These are phyloP conservation scores for Tinamus major DNA, from an alignment of 2,797 vertebrate genomes.

Conservation along the genomic window DNA sequence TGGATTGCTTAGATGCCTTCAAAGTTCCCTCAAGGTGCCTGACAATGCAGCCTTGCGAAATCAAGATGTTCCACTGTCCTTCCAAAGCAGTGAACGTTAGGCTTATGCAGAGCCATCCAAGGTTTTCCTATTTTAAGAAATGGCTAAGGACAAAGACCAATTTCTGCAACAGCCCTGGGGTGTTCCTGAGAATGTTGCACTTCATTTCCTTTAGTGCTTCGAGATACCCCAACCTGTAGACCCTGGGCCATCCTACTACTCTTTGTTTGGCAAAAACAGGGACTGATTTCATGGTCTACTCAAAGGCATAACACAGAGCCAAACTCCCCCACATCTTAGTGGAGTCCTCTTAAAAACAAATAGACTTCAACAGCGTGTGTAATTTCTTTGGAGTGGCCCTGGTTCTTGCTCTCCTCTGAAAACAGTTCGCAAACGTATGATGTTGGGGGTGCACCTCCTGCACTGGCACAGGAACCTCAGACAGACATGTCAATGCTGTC, in stretches of 20 bases:
- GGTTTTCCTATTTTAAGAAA: neutral
- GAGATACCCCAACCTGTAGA: neutral
- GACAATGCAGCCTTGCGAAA: neutral
- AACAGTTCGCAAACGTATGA: neutral
- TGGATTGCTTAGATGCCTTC: neutral
- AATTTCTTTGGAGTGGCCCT: neutral
- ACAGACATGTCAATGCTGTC: neutral
- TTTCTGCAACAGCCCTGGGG: neutral
- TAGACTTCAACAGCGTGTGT: too few species aligned
- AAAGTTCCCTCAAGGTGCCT: neutral
- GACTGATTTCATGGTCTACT: neutral
- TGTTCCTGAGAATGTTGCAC: neutral
- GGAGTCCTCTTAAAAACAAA: neutral
- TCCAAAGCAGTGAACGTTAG: neutral
- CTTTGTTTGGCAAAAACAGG: fast-evolving
- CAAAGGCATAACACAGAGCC: neutral
- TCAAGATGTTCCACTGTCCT: neutral
- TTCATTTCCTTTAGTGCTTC: neutral
- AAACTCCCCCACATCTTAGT: neutral
- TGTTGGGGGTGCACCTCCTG: neutral
- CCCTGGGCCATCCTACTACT: neutral
- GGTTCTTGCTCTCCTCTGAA: neutral
- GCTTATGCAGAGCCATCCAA: neutral
- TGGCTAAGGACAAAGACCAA: neutral
- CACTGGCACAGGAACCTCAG: neutral